Base-by-base conservation (phyloP, 2,888 invertebrate species). In the Andrena praecox region DNA sequence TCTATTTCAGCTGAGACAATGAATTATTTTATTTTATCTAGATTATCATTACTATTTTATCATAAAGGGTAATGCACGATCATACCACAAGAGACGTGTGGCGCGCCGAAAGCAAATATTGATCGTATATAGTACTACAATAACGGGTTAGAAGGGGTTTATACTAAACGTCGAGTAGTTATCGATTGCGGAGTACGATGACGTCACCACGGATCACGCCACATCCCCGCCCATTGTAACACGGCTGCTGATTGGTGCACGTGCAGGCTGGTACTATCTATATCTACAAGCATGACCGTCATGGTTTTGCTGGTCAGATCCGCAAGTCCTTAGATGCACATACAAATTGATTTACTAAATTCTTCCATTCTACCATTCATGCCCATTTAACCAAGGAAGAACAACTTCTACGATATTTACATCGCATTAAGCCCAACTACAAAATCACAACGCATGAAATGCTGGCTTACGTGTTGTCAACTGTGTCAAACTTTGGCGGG, bases 141-240 rank as follows among this genome's bases (percentile, higher is more conserved):
- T 72, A 74, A 63, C 74, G 74, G 60, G 77, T 85, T 77, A 79
- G 74, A 72, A 74, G 76, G 85, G 71, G 62, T 82, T 69, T 80
- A 24, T 56, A 35, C 59, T 80, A 70, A 80, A 78, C 50, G 82
- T 81, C 71, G 77, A 74, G 83, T 70, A 84, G 82, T 85, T 88
- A 89, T 89, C 89, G 89, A 89, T 89, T 81, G 87, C 70, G 54
- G 82, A 82, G 79, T 68, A 76, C 67, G 33, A 87, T 93, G 93
- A 93, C 93, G 93, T 93, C 93, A 93, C 84, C 89, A 80, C 86
- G 92, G 92, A 94, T 94, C 94, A 94, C 94, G 94, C 94, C 94
- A 94, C 92, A 90, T 93, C 92, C 92, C 93, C 93, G 91, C 93
- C 92, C 88, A 88, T 78, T 74, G 78, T 81, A 85, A 77, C 76